Evolutionary conservation across 35 echinoderm and acorn worm species (phyloP), one percentile per base, ranked within the genome.

Genomic region (Patiria miniata): DNA sequence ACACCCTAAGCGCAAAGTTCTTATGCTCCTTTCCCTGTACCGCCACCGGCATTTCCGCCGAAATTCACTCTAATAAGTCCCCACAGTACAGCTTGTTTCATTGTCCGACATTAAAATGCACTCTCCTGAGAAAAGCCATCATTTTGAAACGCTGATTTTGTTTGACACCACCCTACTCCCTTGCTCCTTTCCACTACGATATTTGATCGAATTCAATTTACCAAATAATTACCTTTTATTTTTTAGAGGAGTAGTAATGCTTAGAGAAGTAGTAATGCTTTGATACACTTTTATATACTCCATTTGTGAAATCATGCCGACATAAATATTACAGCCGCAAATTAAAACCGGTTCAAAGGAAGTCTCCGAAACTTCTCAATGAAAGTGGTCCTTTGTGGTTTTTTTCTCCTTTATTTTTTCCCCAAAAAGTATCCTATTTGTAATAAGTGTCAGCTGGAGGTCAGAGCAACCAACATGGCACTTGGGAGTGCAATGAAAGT

Each of bases 141-240:
- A 73, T 23, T 73, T 73, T 32, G 29, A 26, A 26, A 26, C 14
- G 10, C 23, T 73, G 65, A 73, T 73, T 73, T 0, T 26, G 26
- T 73, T 73, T 73, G 65, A 73, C 65, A 73, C 65, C 21, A 73
- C 65, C 23, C 10, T 26, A 34, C 65, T 36, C 34, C 34, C 10
- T 73, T 1, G 2, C 12, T 14, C 15, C 14, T 14, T 34, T 30
- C 29, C 0, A 10, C 34, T 26, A 14, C 2, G 4, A 47, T 47
- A 47, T 47, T 73, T 9, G 8, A 73, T 73, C 65, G 29, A 73
- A 73, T 73, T 73, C 65, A 73, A 73, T 73, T 73, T 73, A 28
- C 65, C 65, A 36, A 73, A 73, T 47, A 47, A 47, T 47, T 4
- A 47, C 42, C 42, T 47, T 12, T n/a, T n/a, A n/a, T n/a, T n/a